A percentile compares a stretch with the other conserved stretches of the same genome.
These are phyloP conservation scores for Catamblyrhynchus diadema DNA, from an alignment of 2,797 vertebrate genomes.

Conservation along the genomic window DNA sequence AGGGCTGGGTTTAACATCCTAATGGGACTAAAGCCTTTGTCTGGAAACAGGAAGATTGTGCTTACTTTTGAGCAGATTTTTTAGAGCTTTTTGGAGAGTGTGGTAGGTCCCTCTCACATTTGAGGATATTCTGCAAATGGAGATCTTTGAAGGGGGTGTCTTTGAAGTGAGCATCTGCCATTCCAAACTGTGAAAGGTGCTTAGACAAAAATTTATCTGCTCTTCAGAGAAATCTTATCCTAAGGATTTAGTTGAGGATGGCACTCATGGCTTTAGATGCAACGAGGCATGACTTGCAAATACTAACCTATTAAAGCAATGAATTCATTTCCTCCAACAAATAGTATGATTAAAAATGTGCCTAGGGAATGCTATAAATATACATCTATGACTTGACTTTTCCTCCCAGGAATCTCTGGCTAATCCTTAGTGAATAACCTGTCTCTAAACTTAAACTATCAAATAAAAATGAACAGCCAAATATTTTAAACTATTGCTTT, in stretches of 20 bases:
- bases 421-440: not conserved
- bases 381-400: not conserved
- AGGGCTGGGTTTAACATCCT: not conserved
- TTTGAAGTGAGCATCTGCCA: not conserved
- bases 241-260: not conserved
- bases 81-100: not conserved
- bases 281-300: not conserved
- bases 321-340: not conserved
- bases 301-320: conserved; percentile 6
- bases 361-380: not conserved
- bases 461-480: conserved; percentile 24
- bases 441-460: not conserved
- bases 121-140: not conserved
- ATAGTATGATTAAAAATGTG: not conserved
- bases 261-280: not conserved
- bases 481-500: conserved; percentile 86
- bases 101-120: not conserved
- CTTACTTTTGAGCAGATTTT: not conserved
- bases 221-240: not conserved
- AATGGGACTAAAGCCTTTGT: not conserved
- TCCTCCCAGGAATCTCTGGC: not conserved
- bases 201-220: not conserved
- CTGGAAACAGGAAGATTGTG: not conserved
- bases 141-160: not conserved
- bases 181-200: not conserved